phyloP scores from a whole-genome alignment of 2,888 invertebrate genomes.

The Diaphora mendica region DNA sequence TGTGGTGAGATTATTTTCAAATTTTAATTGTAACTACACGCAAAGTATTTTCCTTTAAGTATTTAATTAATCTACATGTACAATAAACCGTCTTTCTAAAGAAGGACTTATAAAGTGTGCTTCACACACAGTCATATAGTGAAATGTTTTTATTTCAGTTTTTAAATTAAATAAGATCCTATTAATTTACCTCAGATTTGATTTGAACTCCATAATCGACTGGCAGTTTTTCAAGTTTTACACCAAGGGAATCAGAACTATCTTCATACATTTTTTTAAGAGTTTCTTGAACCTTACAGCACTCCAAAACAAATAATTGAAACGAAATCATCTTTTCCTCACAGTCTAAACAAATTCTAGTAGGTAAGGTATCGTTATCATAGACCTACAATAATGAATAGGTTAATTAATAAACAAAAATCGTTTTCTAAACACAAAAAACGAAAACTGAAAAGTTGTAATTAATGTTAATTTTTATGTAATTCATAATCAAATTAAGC shows the following conservation, averaged over 20 bases:
- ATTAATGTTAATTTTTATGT: background rate
- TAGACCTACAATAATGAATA: conserved; percentile 64
- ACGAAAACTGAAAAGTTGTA: background rate
- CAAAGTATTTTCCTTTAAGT: background rate
- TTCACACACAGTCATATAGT: background rate
- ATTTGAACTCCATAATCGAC: conserved; percentile 55
- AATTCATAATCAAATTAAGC: background rate
- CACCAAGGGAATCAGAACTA: conserved; percentile 43
- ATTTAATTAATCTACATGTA: background rate
- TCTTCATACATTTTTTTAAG: conserved; percentile 65
- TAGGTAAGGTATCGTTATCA: conserved; percentile 74
- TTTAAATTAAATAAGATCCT: background rate
- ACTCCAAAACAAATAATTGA: conserved; percentile 78
- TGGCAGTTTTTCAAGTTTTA: conserved; percentile 62
- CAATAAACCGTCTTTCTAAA: too few species aligned
- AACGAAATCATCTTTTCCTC: conserved; percentile 82
- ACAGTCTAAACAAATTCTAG: conserved; percentile 77
- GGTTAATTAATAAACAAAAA: background rate
- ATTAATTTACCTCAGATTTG: conserved; percentile 70
- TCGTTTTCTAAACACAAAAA: background rate
- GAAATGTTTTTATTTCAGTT: background rate
- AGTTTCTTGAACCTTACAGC: conserved; percentile 75
- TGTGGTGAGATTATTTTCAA: background rate
- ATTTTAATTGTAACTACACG: background rate
- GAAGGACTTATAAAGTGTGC: too few species aligned